A percentile compares a stretch with the other conserved stretches of the same genome.
phyloP scores from a whole-genome alignment of 2,888 invertebrate species.

The Automeris io region DNA sequence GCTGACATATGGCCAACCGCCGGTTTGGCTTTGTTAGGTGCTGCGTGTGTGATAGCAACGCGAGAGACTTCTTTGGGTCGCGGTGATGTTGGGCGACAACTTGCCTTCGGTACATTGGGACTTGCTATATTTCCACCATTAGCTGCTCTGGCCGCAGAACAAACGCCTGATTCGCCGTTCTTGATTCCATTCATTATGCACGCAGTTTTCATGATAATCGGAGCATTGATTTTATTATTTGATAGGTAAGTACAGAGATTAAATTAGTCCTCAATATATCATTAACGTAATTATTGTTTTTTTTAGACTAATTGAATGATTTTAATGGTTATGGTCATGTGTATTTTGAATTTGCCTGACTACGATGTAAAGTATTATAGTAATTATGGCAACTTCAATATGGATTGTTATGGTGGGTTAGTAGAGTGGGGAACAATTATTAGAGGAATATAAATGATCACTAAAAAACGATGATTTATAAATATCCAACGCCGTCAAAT shows the following conservation, averaged over 20 bases:
- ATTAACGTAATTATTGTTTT: too few relatives aligned
- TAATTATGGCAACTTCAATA: too few relatives aligned
- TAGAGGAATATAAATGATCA: too few relatives aligned
- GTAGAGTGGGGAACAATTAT: too few relatives aligned
- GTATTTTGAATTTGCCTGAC: too few relatives aligned
- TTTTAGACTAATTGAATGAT: too few relatives aligned
- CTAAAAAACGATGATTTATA: too few relatives aligned
- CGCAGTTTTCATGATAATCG: conserved; percentile 70
- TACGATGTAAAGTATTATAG: too few relatives aligned
- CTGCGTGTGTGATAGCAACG: conserved; percentile 89
- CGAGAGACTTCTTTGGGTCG: conserved; percentile 87
- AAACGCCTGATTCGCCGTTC: conserved; percentile 60
- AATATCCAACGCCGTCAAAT: too few relatives aligned
- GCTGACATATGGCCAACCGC: conserved; percentile 88
- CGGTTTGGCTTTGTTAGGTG: conserved; percentile 81
- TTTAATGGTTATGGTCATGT: too few relatives aligned
- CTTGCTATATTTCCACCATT: conserved; percentile 83
- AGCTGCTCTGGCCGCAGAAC: conserved; percentile 54
- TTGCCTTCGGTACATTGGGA: conserved; percentile 85
- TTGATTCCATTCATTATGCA: conserved; percentile 79
- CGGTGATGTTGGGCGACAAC: conserved; percentile 87
- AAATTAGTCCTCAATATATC: background rate
- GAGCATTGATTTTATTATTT: conserved; percentile 76
- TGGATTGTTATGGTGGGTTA: too few relatives aligned
- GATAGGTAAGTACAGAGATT: conserved; percentile 60